Base-by-base conservation (phyloP, 2,888 invertebrate species). In the Elegia similella region DNA sequence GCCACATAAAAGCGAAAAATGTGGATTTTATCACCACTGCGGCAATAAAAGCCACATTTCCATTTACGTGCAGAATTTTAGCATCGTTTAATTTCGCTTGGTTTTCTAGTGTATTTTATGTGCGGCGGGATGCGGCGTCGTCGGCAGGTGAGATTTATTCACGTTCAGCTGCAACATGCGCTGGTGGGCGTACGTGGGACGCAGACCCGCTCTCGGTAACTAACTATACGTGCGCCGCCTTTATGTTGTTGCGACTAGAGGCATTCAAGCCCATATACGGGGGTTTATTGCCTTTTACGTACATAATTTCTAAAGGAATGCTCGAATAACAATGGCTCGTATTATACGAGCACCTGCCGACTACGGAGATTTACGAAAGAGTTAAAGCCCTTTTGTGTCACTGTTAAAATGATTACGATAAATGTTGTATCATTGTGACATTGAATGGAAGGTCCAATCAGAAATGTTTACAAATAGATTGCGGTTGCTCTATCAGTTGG, bases 61-160 rank as follows among this genome's bases (percentile, higher is more conserved):
- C 16, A 16, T 54, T 44, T 38, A 46, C 30, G 10, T 47, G 44
- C 47, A 46, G 29, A 38, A 48, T 48, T 55, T 46, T 44, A 46
- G 13, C 17, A 17, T 13, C 46, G 8, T 55, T 38, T 55, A 55
- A 46, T 55, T 46, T 55, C 15, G 32, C 54, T 52, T 54, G 53
- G n/a, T 42, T 30, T 44, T 43, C 15, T 54, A 43, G 29, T 54
- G 13, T 13, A 12, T 42, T 53, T 29, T 29, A 42, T 53, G 29
- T 42, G 12, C 7, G 30, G 42, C 7, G 8, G n/a, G n/a, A 32
- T 55, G 3, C 46, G 30, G 32, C 44, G 79, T 77, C 82, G 84
- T 82, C 84, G 80, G 80, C 84, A 78, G 80, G 80, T 80, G 70
- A 81, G 82, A 88, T 86, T 86, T 86, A 85, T 84, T 76, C 81